These are phyloP conservation scores for Sula dactylatra DNA, from an alignment of 2,113 vertebrate genomes.

Conservation along the genomic window DNA sequence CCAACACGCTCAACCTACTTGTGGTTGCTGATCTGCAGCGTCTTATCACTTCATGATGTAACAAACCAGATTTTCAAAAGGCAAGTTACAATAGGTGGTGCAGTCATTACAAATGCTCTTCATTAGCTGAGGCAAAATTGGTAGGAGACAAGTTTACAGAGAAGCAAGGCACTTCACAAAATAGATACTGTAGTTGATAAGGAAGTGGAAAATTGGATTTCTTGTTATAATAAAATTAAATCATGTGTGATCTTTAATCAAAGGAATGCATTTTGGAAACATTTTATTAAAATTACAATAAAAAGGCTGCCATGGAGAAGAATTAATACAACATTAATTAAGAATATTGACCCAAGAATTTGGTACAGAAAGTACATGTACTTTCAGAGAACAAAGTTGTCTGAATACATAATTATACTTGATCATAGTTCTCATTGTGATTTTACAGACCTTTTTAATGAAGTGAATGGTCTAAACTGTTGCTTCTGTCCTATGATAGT, in stretches of 20 bases:
- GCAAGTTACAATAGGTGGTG: not conserved
- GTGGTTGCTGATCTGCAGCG: not conserved
- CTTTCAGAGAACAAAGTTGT: not conserved
- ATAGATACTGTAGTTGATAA: not conserved
- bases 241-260: not conserved
- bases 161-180: not conserved
- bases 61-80: not conserved
- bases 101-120: not conserved
- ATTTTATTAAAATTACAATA: not conserved
- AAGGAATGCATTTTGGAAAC: not conserved
- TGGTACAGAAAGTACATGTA: not conserved
- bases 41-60: not conserved
- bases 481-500: not conserved
- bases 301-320: not conserved
- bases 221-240: not conserved
- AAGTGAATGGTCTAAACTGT: not conserved
- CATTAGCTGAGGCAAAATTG: not conserved
- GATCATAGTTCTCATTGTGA: not conserved
- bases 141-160: not conserved
- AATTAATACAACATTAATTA: conserved; percentile 23
- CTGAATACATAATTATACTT: not conserved
- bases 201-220: not conserved
- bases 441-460: not conserved
- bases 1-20: not conserved
- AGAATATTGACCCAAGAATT: conserved; percentile 12